These are phyloP conservation scores for Trichopria drosophilae DNA, from an alignment of 2,888 invertebrate species.

Conservation along the genomic window DNA sequence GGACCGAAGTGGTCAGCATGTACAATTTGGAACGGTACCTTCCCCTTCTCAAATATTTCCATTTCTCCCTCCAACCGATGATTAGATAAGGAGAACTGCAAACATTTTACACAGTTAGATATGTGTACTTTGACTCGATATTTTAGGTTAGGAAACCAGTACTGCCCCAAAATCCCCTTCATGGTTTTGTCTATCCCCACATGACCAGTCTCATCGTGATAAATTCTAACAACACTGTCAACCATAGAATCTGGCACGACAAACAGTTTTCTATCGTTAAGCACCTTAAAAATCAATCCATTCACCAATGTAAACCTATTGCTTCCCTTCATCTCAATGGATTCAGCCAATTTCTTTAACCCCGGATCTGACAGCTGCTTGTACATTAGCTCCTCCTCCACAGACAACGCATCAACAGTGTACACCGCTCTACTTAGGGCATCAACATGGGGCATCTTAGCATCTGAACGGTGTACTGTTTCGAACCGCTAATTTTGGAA, in stretches of 20 bases:
- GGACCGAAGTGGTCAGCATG: constrained; percentile 15
- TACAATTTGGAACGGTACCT: neutral
- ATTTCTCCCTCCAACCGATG: neutral
- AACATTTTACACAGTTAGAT: too few species aligned
- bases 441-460: too few species aligned
- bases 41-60: constrained; percentile 3
- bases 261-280: neutral
- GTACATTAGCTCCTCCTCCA: too few species aligned
- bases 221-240: constrained; percentile 4
- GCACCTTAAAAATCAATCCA: neutral
- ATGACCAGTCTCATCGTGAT: constrained; percentile 14
- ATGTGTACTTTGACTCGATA: too few species aligned
- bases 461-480: too few species aligned
- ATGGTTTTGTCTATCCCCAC: constrained; percentile 21
- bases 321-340: neutral
- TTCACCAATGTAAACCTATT: neutral
- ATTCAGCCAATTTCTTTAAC: neutral
- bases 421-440: too few species aligned
- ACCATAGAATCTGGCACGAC: constrained; percentile 17
- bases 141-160: too few species aligned
- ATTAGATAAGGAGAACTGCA: too few species aligned
- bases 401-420: too few species aligned
- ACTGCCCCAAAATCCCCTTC: constrained; percentile 6
- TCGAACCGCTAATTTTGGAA: too few species aligned
- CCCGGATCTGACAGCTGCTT: too few species aligned